A percentile compares a stretch with the other conserved stretches of the same genome.
Evolutionary conservation across 1,140 invertebrate species (phyloP).

Genomic region (Gryon sp.): DNA sequence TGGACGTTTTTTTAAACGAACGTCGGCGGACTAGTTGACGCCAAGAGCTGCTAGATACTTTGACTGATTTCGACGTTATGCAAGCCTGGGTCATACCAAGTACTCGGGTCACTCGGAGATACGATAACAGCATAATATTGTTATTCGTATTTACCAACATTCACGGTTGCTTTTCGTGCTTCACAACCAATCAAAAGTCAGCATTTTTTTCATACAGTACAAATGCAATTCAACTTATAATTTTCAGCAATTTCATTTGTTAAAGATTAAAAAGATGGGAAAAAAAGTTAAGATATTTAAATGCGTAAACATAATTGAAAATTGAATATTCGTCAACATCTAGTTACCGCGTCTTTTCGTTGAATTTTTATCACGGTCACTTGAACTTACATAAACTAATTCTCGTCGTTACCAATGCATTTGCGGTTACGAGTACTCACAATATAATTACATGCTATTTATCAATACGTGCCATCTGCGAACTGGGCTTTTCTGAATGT

Average conservation of each 20-base stretch:
- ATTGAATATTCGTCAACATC: no score
- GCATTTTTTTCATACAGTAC: constrained; percentile 15
- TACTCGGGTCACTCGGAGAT: constrained; percentile 66
- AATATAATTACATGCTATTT: constrained; percentile 58
- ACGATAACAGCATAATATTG: constrained; percentile 67
- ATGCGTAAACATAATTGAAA: no score
- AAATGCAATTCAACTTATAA: no score
- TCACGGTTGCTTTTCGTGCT: constrained; percentile 23
- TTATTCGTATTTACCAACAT: constrained; percentile 68
- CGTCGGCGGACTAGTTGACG: constrained; percentile 54
- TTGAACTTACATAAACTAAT: constrained; percentile 62
- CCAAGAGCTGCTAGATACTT: constrained; percentile 56
- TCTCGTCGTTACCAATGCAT: constrained; percentile 45
- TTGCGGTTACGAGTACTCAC: constrained; percentile 55
- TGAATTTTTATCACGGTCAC: constrained; percentile 53
- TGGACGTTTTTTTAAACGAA: constrained; percentile 6
- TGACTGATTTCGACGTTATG: constrained; percentile 65
- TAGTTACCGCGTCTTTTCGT: constrained; percentile 27
- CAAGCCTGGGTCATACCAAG: constrained; percentile 69
- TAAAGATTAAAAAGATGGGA: no score
- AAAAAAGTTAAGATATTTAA: no score
- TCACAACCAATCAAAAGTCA: constrained; percentile 18
- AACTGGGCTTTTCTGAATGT: constrained; percentile 53
- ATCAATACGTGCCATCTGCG: constrained; percentile 60
- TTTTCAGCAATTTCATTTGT: no score